Conservation (phyloP, 2,797 vertebrate genomes). For the Lagodon rhomboides region DNA sequence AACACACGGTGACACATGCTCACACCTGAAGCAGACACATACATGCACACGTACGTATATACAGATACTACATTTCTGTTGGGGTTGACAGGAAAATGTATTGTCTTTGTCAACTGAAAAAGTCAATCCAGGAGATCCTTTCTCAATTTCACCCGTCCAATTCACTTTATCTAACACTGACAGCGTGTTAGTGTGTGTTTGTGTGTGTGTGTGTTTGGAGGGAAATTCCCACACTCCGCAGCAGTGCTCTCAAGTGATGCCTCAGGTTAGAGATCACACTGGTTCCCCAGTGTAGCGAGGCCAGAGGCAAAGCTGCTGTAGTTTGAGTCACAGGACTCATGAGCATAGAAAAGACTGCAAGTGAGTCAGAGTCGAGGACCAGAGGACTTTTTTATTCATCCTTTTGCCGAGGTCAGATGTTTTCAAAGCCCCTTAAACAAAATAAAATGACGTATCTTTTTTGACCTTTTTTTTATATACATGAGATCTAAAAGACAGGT, state of each 20-base stretch:
- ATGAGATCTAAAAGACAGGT: not conserved
- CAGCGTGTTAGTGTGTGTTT: slow-evolving; percentile 2
- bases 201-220: accelerated
- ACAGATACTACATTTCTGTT: not conserved
- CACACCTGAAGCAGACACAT: slow-evolving; percentile 3
- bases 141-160: not conserved
- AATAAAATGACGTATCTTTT: not conserved
- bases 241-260: not conserved
- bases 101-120: slow-evolving; percentile 8
- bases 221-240: slow-evolving; percentile 1
- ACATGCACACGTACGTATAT: not conserved
- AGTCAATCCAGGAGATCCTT: not conserved
- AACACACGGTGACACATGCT: not conserved
- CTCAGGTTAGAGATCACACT: slow-evolving; percentile 24
- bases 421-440: not conserved
- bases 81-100: not conserved
- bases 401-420: no score
- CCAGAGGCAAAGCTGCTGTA: slow-evolving; percentile 17
- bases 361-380: not conserved
- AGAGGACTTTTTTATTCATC: no score
- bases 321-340: not conserved
- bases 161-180: slow-evolving; percentile 4
- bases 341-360: not conserved
- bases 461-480: not conserved
- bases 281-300: slow-evolving; percentile 25